Percentiles rank a stretch among this genome's conserved stretches.
Evolutionary conservation across 2,797 vertebrate genomes (phyloP).

Genomic region (Microctenopoma steveboyesi): DNA sequence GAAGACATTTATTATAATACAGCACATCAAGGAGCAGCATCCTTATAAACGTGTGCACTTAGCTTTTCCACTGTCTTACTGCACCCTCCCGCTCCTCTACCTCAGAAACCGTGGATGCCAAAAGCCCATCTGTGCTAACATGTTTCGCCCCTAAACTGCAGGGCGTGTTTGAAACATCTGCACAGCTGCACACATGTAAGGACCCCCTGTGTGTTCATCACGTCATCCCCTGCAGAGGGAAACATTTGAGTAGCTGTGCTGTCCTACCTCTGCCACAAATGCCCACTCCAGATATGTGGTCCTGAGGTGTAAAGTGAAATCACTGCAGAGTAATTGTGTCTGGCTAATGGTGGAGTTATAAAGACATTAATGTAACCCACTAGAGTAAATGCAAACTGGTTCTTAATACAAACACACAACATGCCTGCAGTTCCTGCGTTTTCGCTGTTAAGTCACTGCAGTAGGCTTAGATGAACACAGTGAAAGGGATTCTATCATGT

Average conservation of each 20-base stretch:
- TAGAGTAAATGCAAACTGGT: constrained; percentile 39
- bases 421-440: constrained; percentile 21
- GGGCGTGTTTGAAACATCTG: constrained; percentile 50
- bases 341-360: constrained; percentile 45
- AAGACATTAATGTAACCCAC: constrained; percentile 34
- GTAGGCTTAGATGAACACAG: constrained; percentile 4
- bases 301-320: constrained; percentile 44
- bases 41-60: not conserved
- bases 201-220: too few species aligned
- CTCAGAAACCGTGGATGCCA: not conserved
- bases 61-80: not conserved
- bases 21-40: not conserved
- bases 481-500: constrained; percentile 12
- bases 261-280: too few species aligned
- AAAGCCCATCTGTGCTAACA: constrained; percentile 27
- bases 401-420: constrained; percentile 37
- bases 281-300: constrained; percentile 38
- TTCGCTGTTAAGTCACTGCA: constrained; percentile 27
- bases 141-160: constrained; percentile 32
- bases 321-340: constrained; percentile 31
- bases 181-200: constrained; percentile 40
- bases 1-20: constrained; percentile 19
- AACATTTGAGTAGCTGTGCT: constrained; percentile 20
- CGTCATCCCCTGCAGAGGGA: not conserved
- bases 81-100: constrained; percentile 7